These are phyloP conservation scores for Eristalis pertinax DNA, from an alignment of 2,888 invertebrate genomes.

Conservation along the genomic window DNA sequence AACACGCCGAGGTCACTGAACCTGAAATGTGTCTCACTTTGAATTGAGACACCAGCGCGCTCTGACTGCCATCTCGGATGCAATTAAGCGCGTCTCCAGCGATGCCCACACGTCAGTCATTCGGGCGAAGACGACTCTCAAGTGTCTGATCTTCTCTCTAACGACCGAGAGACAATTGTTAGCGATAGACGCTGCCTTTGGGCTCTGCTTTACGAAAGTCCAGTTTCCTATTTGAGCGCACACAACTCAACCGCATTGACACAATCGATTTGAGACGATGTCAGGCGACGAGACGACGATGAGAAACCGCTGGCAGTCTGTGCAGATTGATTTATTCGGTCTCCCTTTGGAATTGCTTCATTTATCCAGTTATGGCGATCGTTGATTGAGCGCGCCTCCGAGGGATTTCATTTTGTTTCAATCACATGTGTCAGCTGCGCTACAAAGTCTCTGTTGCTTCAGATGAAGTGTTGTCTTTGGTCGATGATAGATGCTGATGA, in stretches of 20 bases:
- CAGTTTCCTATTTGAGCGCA: slow-evolving; percentile 29
- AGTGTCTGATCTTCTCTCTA: slow-evolving; percentile 49
- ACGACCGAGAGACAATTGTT: slow-evolving; percentile 30
- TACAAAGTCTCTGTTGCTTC: neutral
- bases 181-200: slow-evolving; percentile 18
- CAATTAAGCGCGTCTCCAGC: slow-evolving; percentile 26
- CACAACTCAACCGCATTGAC: slow-evolving; percentile 15
- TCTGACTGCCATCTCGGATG: slow-evolving; percentile 4
- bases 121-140: slow-evolving; percentile 9
- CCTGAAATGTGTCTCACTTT: neutral
- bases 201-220: neutral
- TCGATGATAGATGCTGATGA: neutral
- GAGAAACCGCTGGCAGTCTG: slow-evolving; percentile 28
- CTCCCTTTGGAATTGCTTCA: slow-evolving; percentile 36
- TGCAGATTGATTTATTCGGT: slow-evolving; percentile 58
- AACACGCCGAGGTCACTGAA: slow-evolving; percentile 14
- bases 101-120: slow-evolving; percentile 33
- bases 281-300: slow-evolving; percentile 25
- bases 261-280: slow-evolving; percentile 28
- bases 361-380: slow-evolving; percentile 58
- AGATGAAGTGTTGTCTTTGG: neutral
- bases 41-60: neutral
- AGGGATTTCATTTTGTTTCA: slow-evolving; percentile 45
- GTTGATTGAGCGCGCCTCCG: slow-evolving; percentile 45
- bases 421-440: slow-evolving; percentile 23